A percentile compares a stretch with the other conserved stretches of the same genome.
Evolutionary conservation across 2,888 invertebrate genomes (phyloP).

Genomic region (Tanytarsus gracilentus): DNA sequence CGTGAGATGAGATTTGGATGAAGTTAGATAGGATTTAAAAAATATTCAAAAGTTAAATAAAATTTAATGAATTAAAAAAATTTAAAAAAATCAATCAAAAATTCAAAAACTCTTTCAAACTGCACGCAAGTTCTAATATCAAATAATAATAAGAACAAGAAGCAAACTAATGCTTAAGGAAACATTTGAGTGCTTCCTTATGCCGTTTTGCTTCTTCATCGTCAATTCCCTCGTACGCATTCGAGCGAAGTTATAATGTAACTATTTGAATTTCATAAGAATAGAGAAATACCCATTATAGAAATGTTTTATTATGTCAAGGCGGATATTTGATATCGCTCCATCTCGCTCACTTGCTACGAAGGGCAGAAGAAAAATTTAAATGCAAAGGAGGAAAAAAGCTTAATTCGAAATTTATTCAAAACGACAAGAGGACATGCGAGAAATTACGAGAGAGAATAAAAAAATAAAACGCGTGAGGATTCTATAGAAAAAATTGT

Average conservation of each 20-base stretch:
- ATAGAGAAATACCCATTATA: slow-evolving; percentile 26
- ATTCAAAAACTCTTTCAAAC: no score
- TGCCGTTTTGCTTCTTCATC: not conserved
- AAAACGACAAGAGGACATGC: not conserved
- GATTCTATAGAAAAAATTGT: not conserved
- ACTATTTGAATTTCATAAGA: slow-evolving; percentile 27
- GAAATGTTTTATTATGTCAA: slow-evolving; percentile 25
- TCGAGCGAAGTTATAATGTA: slow-evolving; percentile 10
- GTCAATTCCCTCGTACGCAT: not conserved
- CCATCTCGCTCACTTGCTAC: not conserved
- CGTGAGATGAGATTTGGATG: no score
- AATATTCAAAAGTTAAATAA: no score
- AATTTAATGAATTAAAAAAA: no score
- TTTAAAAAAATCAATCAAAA: no score
- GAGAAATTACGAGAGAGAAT: not conserved
- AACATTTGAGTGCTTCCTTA: no score
- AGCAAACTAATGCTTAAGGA: no score
- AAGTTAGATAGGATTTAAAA: no score
- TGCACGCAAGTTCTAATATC: no score
- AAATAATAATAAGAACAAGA: no score
- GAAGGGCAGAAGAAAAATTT: slow-evolving; percentile 8
- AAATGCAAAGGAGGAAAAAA: slow-evolving; percentile 15
- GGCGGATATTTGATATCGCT: slow-evolving; percentile 20
- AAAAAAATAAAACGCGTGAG: not conserved
- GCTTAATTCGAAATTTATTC: slow-evolving; percentile 23